Evolutionary conservation across 2,113 vertebrate species (phyloP).

Genomic region (Sphyrna mokarran): DNA sequence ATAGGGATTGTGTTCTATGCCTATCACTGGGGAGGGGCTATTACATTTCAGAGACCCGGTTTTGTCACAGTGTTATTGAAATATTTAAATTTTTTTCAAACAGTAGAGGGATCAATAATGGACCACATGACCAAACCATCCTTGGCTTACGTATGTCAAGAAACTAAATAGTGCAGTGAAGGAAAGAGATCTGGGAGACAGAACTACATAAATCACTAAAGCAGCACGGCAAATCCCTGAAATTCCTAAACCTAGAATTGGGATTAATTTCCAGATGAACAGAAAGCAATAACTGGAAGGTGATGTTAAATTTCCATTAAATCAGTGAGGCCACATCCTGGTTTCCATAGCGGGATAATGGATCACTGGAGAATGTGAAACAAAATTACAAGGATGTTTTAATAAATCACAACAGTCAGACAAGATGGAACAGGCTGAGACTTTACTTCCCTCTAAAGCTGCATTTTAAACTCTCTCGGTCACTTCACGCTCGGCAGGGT

Average conservation of each 20-base stretch:
- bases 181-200: background rate
- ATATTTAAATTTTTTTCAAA: background rate
- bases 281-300: background rate
- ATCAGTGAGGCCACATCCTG: background rate
- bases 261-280: background rate
- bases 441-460: background rate
- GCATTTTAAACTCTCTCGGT: too few relatives aligned
- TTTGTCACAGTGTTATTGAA: background rate
- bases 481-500: too few relatives aligned
- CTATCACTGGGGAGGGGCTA: background rate
- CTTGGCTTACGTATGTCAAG: background rate
- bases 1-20: too few relatives aligned
- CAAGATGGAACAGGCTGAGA: background rate
- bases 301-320: background rate
- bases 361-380: background rate
- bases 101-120: background rate
- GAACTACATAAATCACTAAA: background rate
- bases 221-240: too few relatives aligned
- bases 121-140: background rate
- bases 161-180: too few relatives aligned
- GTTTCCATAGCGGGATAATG: background rate
- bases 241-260: too few relatives aligned
- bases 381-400: background rate
- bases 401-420: background rate
- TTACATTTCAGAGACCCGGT: background rate